Evolutionary conservation across 1,140 invertebrate species (phyloP).

Genomic region (Lepeophtheirus salmonis): DNA sequence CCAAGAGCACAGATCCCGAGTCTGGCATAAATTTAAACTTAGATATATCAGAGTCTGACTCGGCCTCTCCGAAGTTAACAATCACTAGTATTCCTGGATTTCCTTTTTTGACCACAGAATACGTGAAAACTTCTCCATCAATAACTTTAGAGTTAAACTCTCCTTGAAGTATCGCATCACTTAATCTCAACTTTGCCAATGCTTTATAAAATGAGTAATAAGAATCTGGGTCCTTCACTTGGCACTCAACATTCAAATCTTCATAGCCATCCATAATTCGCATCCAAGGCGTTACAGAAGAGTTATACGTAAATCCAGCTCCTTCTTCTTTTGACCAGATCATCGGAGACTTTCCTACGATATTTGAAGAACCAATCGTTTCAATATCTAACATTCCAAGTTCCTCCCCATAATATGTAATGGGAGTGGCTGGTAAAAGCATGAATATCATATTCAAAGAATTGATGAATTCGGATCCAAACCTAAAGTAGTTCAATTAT

Average conservation of each 20-base stretch:
- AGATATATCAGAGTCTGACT: neutral
- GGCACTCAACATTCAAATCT: neutral
- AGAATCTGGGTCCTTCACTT: neutral
- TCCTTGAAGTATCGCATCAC: neutral
- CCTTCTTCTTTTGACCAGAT: neutral
- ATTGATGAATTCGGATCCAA: conserved; percentile 39
- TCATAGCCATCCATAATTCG: neutral
- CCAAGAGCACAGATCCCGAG: neutral
- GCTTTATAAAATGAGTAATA: neutral
- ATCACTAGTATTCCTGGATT: neutral
- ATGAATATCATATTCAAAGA: conserved; percentile 44
- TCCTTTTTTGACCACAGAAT: neutral
- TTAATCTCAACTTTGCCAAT: neutral
- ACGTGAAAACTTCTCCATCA: neutral
- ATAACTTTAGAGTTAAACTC: neutral
- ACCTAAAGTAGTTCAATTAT: no score
- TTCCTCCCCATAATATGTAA: conserved; percentile 64
- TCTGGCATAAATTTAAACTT: neutral
- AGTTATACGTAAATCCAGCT: neutral
- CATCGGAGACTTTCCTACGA: neutral
- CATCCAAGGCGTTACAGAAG: neutral
- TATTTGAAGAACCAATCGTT: conserved; percentile 19
- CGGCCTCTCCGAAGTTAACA: neutral
- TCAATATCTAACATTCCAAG: conserved; percentile 46
- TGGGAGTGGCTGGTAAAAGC: conserved; percentile 45